These are phyloP conservation scores for Coracopsis vasa DNA, from an alignment of 2,113 vertebrate species.

Conservation along the genomic window DNA sequence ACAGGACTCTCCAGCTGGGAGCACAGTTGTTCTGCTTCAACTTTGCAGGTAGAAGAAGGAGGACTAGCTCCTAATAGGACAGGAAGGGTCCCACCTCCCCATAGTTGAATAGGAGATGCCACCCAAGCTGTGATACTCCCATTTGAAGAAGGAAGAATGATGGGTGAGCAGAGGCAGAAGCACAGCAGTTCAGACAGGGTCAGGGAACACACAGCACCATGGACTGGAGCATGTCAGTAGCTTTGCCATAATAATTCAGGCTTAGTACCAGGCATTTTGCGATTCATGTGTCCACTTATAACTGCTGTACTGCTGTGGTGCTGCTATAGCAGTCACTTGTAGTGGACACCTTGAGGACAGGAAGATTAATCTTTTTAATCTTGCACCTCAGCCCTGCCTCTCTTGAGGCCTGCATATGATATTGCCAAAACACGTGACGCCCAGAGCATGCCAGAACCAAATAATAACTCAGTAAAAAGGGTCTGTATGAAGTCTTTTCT, in stretches of 20 bases:
- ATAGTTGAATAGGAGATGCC: neutral
- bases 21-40: neutral
- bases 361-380: neutral
- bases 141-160: neutral
- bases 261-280: neutral
- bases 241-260: neutral
- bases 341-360: neutral
- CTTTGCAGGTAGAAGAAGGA: neutral
- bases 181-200: neutral
- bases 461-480: neutral
- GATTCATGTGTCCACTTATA: neutral
- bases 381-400: neutral
- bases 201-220: neutral
- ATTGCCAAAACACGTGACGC: neutral
- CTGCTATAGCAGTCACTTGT: neutral
- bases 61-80: neutral
- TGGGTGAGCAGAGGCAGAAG: neutral
- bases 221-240: neutral
- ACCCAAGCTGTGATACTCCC: neutral
- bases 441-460: neutral
- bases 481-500: neutral
- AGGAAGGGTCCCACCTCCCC: rapidly evolving
- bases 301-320: neutral
- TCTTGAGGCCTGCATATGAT: neutral
- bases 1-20: neutral